A percentile compares a stretch with the other conserved stretches of the same genome.
Evolutionary conservation across 2,888 invertebrate genomes (phyloP).

Genomic region (Tridacna crocea): DNA sequence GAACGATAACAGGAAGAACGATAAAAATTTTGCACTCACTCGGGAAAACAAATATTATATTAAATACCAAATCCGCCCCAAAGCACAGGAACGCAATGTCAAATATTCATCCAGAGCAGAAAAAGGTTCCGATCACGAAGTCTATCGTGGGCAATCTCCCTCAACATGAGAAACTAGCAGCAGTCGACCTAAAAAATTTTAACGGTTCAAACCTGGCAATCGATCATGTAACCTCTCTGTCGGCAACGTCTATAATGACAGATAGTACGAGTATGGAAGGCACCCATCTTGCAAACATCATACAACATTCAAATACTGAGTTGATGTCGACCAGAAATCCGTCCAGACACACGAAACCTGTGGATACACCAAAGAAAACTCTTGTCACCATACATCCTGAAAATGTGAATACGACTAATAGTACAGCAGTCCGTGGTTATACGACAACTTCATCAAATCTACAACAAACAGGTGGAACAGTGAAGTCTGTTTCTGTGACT

Average conservation of each 20-base stretch:
- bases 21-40: constrained; percentile 11
- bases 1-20: constrained; percentile 8
- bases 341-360: not conserved
- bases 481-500: not conserved
- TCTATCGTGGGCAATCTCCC: not conserved
- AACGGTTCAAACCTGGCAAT: not conserved
- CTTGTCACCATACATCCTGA: not conserved
- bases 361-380: not conserved
- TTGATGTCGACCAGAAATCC: not conserved
- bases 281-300: not conserved
- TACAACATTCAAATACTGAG: not conserved
- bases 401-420: not conserved
- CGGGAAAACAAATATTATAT: constrained; percentile 2
- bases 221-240: not conserved
- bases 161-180: not conserved
- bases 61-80: not conserved
- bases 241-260: not conserved
- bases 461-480: not conserved
- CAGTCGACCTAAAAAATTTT: not conserved
- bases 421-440: not conserved
- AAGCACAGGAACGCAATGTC: not conserved
- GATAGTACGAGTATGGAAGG: not conserved
- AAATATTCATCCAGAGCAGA: not conserved
- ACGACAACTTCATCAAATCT: not conserved
- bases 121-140: not conserved